Conservation (phyloP, 2,113 vertebrate genomes). For the Ia io region DNA sequence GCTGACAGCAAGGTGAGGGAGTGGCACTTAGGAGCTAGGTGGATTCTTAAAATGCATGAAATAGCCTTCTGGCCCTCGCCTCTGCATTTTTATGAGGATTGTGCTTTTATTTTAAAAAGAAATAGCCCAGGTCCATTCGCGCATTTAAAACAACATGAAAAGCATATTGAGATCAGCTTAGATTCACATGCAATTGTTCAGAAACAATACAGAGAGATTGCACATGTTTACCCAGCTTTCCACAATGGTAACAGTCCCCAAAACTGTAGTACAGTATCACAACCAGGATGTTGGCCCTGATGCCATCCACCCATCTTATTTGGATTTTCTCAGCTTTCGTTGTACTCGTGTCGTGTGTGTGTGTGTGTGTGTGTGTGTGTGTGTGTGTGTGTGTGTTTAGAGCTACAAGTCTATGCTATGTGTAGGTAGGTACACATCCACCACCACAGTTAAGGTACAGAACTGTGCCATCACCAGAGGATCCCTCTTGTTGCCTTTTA, state of each 20-base stretch:
- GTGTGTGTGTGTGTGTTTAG: background rate
- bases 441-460: background rate
- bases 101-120: background rate
- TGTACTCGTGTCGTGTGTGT: too few relatives aligned
- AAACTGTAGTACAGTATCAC: background rate
- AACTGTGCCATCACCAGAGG: background rate
- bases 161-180: background rate
- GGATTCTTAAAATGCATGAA: background rate
- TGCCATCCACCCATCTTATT: background rate
- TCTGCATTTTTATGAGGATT: background rate
- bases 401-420: background rate
- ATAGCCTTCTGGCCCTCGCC: background rate
- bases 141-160: background rate
- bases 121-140: background rate
- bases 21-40: background rate
- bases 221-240: background rate
- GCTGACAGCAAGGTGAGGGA: constrained; percentile 34
- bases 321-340: background rate
- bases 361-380: background rate
- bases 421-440: background rate
- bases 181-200: background rate
- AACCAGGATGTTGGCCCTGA: background rate
- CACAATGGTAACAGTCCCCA: background rate
- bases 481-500: background rate
- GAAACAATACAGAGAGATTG: background rate